These are phyloP conservation scores for Chydorus sphaericus DNA, from an alignment of 2,888 invertebrate species.

Conservation along the genomic window DNA sequence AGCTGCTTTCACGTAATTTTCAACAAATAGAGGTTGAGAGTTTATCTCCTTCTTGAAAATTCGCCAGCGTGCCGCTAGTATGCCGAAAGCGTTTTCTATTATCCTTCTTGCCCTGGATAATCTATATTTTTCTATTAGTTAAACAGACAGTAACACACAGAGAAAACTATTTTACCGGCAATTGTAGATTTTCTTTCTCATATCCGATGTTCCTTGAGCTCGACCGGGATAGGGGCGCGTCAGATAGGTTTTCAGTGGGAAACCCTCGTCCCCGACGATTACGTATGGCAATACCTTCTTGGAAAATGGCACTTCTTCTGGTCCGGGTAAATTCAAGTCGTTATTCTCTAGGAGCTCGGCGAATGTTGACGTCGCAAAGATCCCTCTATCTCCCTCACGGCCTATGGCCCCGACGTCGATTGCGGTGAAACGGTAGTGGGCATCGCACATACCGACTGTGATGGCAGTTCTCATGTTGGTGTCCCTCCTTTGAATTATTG, in stretches of 20 bases:
- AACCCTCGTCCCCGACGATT: conserved; percentile 9
- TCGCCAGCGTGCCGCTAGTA: background rate
- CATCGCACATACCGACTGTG: conserved; percentile 16
- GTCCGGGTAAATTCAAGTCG: background rate
- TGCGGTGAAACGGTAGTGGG: conserved; percentile 20
- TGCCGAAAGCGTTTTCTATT: conserved; percentile 13
- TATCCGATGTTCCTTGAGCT: background rate
- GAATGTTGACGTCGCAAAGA: conserved; percentile 14
- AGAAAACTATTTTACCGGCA: background rate
- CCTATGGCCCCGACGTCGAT: conserved; percentile 21
- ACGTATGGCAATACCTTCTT: background rate
- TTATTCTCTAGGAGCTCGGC: background rate
- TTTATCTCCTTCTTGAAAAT: background rate
- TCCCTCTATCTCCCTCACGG: conserved; percentile 18
- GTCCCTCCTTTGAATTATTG: background rate
- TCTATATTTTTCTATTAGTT: background rate
- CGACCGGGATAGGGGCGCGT: conserved; percentile 11
- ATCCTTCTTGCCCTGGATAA: conserved; percentile 4
- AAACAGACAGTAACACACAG: background rate
- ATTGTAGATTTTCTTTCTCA: conserved; percentile 7
- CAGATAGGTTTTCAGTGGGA: conserved; percentile 5
- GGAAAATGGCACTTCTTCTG: background rate
- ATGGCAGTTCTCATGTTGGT: background rate
- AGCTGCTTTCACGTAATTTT: background rate
- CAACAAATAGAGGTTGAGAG: background rate